Evolutionary conservation across 2,797 vertebrate species (phyloP).

Genomic region (Tarsius wallacei): DNA sequence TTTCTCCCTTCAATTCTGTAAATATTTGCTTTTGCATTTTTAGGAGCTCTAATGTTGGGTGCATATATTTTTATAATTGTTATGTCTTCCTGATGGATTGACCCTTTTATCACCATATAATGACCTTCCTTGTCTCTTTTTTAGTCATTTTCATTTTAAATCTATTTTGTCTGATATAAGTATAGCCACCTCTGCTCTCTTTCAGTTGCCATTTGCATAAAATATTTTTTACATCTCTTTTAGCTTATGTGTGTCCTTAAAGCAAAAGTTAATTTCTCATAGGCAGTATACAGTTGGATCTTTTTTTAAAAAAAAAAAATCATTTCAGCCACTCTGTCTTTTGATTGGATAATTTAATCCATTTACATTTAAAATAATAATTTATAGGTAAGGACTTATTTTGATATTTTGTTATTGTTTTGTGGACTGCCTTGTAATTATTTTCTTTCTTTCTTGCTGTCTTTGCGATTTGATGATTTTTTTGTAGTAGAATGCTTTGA

Average conservation of each 20-base stretch:
- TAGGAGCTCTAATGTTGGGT: background rate
- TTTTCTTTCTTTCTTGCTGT: background rate
- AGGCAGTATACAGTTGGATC: background rate
- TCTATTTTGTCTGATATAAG: background rate
- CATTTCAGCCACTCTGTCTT: background rate
- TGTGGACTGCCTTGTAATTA: background rate
- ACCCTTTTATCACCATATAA: background rate
- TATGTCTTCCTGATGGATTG: background rate
- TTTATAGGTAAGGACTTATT: background rate
- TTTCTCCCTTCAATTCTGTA: background rate
- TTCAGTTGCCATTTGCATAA: background rate
- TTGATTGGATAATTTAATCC: background rate
- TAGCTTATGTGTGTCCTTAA: background rate
- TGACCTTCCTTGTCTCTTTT: background rate
- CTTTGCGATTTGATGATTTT: background rate
- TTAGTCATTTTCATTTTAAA: background rate
- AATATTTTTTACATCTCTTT: background rate
- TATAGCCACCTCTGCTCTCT: background rate
- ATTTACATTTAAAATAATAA: background rate
- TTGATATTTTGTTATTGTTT: background rate
- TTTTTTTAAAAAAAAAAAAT: background rate
- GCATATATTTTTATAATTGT: background rate
- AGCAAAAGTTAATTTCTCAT: background rate
- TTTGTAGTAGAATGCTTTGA: background rate
- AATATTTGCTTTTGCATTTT: background rate